A percentile compares a stretch with the other conserved stretches of the same genome.
Evolutionary conservation across 2,797 vertebrate genomes (phyloP).

Genomic region (Diplodus puntazzo): DNA sequence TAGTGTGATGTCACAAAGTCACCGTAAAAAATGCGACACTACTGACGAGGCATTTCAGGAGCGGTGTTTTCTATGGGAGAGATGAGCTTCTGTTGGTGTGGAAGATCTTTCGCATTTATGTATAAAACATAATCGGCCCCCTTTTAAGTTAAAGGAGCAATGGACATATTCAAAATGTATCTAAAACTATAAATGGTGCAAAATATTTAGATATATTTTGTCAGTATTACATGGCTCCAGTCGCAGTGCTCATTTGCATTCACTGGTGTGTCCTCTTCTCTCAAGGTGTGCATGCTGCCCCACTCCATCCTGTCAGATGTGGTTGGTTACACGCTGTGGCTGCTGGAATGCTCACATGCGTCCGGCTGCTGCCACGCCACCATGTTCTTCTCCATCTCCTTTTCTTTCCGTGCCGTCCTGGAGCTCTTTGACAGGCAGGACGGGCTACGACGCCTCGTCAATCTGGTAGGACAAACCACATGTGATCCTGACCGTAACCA

Average conservation of each 20-base stretch:
- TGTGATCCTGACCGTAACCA: background rate
- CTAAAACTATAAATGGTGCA: no score
- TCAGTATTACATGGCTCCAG: background rate
- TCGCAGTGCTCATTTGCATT: conserved; percentile 46
- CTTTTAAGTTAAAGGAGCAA: no score
- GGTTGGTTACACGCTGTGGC: conserved; percentile 97
- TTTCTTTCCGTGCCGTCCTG: conserved; percentile 96
- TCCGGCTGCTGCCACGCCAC: conserved; percentile 99
- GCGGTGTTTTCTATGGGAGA: no score
- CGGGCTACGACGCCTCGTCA: conserved; percentile 95
- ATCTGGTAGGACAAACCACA: conserved; percentile 83
- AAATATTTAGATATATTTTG: background rate
- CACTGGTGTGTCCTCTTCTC: conserved; percentile 39
- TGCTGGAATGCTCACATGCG: conserved; percentile 98
- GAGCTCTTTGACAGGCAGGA: conserved; percentile 98
- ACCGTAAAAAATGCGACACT: no score
- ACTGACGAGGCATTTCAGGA: no score
- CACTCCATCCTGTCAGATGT: conserved; percentile 95
- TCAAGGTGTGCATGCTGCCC: conserved; percentile 96
- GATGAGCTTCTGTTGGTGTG: no score
- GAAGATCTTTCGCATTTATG: no score
- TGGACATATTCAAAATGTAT: no score
- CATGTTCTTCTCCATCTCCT: conserved; percentile 99
- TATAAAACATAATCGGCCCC: no score
- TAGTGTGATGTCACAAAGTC: no score